Evolutionary conservation across 2,888 invertebrate genomes (phyloP).

Genomic region (Acleris holmiana): DNA sequence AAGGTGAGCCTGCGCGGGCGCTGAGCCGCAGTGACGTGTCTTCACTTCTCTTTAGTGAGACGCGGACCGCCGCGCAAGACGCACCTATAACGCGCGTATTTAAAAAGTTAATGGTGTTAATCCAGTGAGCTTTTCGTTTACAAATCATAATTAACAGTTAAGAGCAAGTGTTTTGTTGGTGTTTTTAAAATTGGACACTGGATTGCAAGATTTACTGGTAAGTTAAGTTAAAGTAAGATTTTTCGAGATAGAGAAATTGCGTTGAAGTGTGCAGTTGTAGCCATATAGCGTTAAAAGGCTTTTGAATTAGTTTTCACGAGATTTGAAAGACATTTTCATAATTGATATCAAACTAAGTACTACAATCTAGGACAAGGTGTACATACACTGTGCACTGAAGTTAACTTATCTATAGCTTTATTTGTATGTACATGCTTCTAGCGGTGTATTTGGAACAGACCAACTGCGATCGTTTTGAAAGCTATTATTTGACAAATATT

Average conservation of each 20-base stretch:
- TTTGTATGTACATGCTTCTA: slow-evolving; percentile 13
- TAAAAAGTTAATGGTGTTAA: slow-evolving; percentile 55
- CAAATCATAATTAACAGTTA: not conserved
- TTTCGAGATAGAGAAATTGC: no score
- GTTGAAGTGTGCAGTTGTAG: no score
- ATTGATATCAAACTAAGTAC: no score
- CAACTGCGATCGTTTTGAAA: slow-evolving; percentile 3
- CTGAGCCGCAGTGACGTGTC: slow-evolving; percentile 82
- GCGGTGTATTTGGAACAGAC: not conserved
- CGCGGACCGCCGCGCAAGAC: slow-evolving; percentile 62
- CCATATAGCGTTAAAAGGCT: no score
- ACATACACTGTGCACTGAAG: not conserved
- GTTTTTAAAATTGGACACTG: slow-evolving; percentile 6
- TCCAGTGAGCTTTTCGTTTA: slow-evolving; percentile 45
- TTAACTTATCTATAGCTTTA: slow-evolving; percentile 1
- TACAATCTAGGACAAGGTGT: slow-evolving; percentile 17
- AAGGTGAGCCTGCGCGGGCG: slow-evolving; percentile 80
- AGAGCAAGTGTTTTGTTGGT: slow-evolving; percentile 23
- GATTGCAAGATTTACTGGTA: not conserved
- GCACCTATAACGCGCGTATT: slow-evolving; percentile 45
- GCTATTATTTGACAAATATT: not conserved
- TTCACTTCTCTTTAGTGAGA: slow-evolving; percentile 74
- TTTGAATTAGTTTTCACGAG: no score
- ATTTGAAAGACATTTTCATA: no score
- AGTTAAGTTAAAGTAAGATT: no score